Evolutionary conservation across 2,113 vertebrate species (phyloP).

Genomic region (Poeciliopsis prolifica): DNA sequence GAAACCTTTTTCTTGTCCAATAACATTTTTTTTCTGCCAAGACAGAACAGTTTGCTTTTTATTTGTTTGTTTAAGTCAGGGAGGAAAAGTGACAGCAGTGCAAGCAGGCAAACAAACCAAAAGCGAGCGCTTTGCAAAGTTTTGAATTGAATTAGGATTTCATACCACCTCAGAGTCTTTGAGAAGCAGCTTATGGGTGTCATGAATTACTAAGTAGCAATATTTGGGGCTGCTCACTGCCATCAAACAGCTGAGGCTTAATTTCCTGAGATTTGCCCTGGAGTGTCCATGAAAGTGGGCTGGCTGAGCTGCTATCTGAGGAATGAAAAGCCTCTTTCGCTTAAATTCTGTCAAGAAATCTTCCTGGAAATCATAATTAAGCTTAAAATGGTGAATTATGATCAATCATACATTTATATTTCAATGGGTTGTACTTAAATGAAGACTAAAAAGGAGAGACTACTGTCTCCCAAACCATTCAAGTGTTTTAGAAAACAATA

Average conservation of each 20-base stretch:
- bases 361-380: not conserved
- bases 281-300: conserved; percentile 64
- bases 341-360: not conserved
- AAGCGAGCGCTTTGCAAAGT: conserved; percentile 50
- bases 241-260: conserved; percentile 72
- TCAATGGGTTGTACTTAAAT: not conserved
- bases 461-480: not conserved
- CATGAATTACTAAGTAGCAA: conserved; percentile 75
- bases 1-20: conserved; percentile 30
- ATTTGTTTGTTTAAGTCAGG: conserved; percentile 33
- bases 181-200: conserved; percentile 68
- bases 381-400: not conserved
- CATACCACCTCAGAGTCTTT: conserved; percentile 52
- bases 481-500: too few species aligned
- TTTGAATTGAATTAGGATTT: conserved; percentile 62
- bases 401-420: not conserved
- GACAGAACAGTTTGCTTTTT: conserved; percentile 24
- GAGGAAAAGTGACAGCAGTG: conserved; percentile 36
- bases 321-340: conserved; percentile 26
- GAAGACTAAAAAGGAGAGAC: not conserved
- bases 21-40: not conserved
- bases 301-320: conserved; percentile 54
- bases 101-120: conserved; percentile 54
- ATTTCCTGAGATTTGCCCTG: conserved; percentile 63
- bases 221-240: conserved; percentile 67